phyloP scores from a whole-genome alignment of 2,888 invertebrate genomes.

The Caenorhabditis parvicauda region DNA sequence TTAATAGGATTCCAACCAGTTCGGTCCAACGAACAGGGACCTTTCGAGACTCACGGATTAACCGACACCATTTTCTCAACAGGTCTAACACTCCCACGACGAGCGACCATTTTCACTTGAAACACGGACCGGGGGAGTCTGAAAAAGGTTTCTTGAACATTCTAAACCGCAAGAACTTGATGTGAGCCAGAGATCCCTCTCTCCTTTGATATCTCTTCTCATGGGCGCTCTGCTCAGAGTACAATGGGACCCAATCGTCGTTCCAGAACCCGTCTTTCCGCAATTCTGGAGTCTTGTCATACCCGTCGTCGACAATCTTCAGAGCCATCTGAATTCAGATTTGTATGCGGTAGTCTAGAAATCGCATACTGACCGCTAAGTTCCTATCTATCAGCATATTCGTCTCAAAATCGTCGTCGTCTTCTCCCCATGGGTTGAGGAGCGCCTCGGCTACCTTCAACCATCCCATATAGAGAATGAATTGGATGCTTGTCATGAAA shows the following conservation, averaged over 20 bases:
- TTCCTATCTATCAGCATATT: conserved; percentile 50
- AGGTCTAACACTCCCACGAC: too few relatives aligned
- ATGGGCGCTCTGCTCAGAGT: conserved; percentile 38
- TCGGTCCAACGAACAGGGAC: too few relatives aligned
- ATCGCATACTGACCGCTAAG: conserved; percentile 27
- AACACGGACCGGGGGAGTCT: conserved; percentile 34
- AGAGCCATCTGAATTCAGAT: conserved; percentile 41
- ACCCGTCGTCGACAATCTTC: conserved; percentile 50
- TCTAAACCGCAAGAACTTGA: conserved; percentile 24
- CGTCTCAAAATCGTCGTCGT: conserved; percentile 54
- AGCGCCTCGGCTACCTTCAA: conserved; percentile 53
- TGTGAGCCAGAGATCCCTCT: conserved; percentile 39
- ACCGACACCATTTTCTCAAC: too few relatives aligned
- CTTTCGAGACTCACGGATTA: too few relatives aligned
- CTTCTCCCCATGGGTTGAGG: conserved; percentile 57
- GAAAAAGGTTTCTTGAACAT: conserved; percentile 10
- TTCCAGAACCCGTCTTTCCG: conserved; percentile 48
- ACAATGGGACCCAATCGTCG: conserved; percentile 44
- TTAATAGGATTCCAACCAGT: too few relatives aligned
- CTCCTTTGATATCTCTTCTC: conserved; percentile 27
- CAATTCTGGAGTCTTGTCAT: conserved; percentile 39
- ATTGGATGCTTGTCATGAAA: conserved; percentile 52
- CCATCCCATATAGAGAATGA: conserved; percentile 54
- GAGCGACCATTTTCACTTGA: conserved; percentile 46
- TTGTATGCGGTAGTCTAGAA: background rate